A percentile compares a stretch with the other conserved stretches of the same genome.
Conservation (phyloP, 2,113 vertebrate species). For the Tilapia sparmanii region DNA sequence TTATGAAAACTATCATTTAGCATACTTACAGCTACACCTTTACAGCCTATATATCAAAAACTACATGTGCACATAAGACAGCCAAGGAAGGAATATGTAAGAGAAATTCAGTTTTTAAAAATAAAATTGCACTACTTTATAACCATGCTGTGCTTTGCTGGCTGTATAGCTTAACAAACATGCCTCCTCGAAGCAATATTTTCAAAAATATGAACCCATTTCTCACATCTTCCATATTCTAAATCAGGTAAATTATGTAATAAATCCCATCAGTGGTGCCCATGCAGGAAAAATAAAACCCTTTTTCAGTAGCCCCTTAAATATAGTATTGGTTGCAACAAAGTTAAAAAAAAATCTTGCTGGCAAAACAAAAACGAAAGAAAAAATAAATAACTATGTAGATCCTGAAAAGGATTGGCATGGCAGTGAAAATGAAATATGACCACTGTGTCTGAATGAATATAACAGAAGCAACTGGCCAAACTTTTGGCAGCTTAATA, state of each 20-base stretch:
- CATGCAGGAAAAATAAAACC: background rate
- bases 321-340: background rate
- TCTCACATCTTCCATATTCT: background rate
- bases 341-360: background rate
- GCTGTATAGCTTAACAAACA: background rate
- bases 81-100: background rate
- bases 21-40: background rate
- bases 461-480: background rate
- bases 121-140: background rate
- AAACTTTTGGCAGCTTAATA: background rate
- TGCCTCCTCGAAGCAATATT: background rate
- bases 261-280: background rate
- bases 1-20: background rate
- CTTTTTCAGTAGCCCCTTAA: background rate
- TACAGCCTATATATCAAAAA: background rate
- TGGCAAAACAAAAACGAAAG: rapidly evolving
- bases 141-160: background rate
- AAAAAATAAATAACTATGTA: background rate
- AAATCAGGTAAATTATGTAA: background rate
- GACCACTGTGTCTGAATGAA: background rate
- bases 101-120: background rate
- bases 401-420: background rate
- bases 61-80: background rate
- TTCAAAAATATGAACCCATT: background rate
- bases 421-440: background rate